Conservation (phyloP, 2,888 invertebrate species). For the Ephialtes manifestator region DNA sequence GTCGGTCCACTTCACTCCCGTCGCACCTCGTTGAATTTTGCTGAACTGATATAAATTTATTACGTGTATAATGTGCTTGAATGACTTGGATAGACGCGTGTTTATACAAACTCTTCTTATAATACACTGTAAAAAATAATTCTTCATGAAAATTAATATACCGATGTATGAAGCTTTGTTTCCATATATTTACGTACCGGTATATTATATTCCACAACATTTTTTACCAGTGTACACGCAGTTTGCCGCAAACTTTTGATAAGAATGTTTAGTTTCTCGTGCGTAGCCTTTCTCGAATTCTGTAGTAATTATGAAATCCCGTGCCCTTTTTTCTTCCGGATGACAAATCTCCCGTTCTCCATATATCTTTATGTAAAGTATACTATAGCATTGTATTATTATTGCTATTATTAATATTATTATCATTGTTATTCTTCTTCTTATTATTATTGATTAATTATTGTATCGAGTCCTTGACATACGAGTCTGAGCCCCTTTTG, state of each 20-base stretch:
- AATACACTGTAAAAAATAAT: slow-evolving; percentile 6
- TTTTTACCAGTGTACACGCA: slow-evolving; percentile 8
- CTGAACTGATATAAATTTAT: slow-evolving; percentile 38
- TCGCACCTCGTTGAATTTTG: slow-evolving; percentile 47
- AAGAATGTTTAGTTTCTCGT: slow-evolving; percentile 53
- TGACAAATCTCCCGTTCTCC: slow-evolving; percentile 23
- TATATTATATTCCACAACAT: neutral
- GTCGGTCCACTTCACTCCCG: slow-evolving; percentile 14
- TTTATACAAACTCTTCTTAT: slow-evolving; percentile 22
- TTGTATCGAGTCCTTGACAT: slow-evolving; percentile 39
- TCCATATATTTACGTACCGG: neutral
- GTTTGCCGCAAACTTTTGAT: slow-evolving; percentile 15
- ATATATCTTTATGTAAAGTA: slow-evolving; percentile 51
- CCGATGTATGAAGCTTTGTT: neutral
- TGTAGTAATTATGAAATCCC: slow-evolving; percentile 15
- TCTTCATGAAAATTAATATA: slow-evolving; percentile 22
- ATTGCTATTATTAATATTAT: slow-evolving; percentile 33
- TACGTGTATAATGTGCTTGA: slow-evolving; percentile 38
- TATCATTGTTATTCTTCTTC: too few species aligned
- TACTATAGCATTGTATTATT: slow-evolving; percentile 48
- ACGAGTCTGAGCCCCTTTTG: slow-evolving; percentile 33
- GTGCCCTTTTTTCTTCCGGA: too few species aligned
- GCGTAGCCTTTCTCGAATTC: slow-evolving; percentile 16
- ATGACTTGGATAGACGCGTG: slow-evolving; percentile 26
- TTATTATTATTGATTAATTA: slow-evolving; percentile 29